Percentiles rank a stretch among this genome's conserved stretches.
phyloP scores from a whole-genome alignment of 2,888 invertebrate genomes.

The Cistogaster globosa region DNA sequence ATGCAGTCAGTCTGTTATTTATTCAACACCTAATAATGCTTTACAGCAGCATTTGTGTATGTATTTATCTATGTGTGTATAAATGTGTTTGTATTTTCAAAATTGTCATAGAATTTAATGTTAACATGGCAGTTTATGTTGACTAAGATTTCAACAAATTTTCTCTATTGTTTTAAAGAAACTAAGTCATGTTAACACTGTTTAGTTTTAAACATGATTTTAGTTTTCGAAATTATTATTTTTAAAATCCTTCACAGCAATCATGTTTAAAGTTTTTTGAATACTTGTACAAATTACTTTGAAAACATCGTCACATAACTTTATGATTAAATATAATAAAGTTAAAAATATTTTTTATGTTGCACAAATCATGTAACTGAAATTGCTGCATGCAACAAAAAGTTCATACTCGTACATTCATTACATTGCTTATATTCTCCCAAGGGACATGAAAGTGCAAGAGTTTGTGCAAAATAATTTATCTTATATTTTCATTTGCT shows the following conservation, averaged over 20 bases:
- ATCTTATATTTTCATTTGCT: conserved; percentile 26
- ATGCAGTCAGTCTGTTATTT: conserved; percentile 23
- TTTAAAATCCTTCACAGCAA: not conserved
- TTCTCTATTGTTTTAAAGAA: conserved; percentile 39
- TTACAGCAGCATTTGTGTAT: not conserved
- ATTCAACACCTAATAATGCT: conserved; percentile 10
- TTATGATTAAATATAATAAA: not conserved
- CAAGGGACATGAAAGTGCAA: conserved; percentile 42
- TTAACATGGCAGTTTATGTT: conserved; percentile 47
- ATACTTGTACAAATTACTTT: conserved; percentile 44
- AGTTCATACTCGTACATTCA: conserved; percentile 1
- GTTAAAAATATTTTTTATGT: conserved; percentile 37
- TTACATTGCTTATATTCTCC: conserved; percentile 58
- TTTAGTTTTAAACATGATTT: conserved; percentile 38
- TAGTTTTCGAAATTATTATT: conserved; percentile 1
- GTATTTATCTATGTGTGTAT: not conserved
- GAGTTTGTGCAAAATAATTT: conserved; percentile 31
- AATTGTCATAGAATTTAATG: conserved; percentile 23
- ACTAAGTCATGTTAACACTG: conserved; percentile 66
- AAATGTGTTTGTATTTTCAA: not conserved
- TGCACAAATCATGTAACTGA: conserved; percentile 13
- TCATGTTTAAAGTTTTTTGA: conserved; percentile 7
- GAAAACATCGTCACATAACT: conserved; percentile 17
- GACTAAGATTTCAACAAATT: conserved; percentile 9
- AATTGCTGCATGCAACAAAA: conserved; percentile 40